Base-by-base conservation (phyloP, 2,113 vertebrate species). In the Dryoscopus gambensis region DNA sequence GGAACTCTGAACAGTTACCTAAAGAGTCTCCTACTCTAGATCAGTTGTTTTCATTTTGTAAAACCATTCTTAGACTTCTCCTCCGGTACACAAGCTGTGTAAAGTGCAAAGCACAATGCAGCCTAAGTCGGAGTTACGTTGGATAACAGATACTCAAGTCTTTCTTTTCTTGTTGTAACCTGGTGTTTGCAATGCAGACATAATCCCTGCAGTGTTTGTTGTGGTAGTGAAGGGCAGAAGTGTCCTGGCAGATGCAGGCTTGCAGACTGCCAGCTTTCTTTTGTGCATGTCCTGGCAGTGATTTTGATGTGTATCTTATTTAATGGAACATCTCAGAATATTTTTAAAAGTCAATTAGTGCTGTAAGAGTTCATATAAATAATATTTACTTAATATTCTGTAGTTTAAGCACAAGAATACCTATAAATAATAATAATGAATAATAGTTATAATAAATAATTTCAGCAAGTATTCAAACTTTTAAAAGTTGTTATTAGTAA, bases 11-110 rank as follows among this genome's bases (percentile, higher is more conserved):
- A 46, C 3, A 11, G 42, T 73, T 63, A 11, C 8, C 56, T 49
- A 4, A 55, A 81, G 63, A 5, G 20, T 56, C 33, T 44, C 10
- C 23, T 65, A 9, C 11, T 35, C 13, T 17, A 70, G 33, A 55
- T 74, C 8, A 55, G 19, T 27, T 78, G 18, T 69, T 92, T 77
- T 53, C 6, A 9, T 89, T 74, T 65, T 76, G 31, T 76, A 65
- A 73, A 82, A 50, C 79, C 16, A 9, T 1, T 1, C 13, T 83
- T 39, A 37, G 55, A 18, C 33, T 64, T 65, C 19, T 79, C 69
- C 28, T 76, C 35, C 46, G 44, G 9, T 7, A 37, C 15, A 15
- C 0, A 0, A 37, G 10, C 42, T 81, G 56, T 77, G 23, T 53
- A 7, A 81, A 84, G 28, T 70, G 30, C 21, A 16, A 37, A 73